Evolutionary conservation across 2,888 invertebrate species (phyloP), one percentile per base, ranked within the genome.

Genomic region (Cryptosula pallasiana): DNA sequence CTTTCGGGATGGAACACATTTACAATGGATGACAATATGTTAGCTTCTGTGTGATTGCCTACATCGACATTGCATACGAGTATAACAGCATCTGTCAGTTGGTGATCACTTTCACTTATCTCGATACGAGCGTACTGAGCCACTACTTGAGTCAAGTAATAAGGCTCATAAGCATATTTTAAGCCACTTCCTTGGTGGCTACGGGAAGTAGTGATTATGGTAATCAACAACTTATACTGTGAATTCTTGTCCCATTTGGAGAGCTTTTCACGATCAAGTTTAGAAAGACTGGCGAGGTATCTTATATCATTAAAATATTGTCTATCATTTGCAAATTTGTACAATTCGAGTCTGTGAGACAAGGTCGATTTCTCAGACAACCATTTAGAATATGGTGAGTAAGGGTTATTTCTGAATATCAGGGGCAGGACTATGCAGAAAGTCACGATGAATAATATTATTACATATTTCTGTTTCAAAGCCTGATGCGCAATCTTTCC

Each of bases 41-140:
- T 1, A 0, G 76, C 76, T 69, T 76, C 76, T 13, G 34, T 45
- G 55, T 76, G 75, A 13, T 1, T 1, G 23, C 74, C 75, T 0
- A 75, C 74, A 16, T 75, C 76, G n/a, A 75, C 75, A 35, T 73
- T 55, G 32, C 63, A 63, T 34, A 63, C 9, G 13, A 63, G 29
- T 2, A 63, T 20, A 3, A 13, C 27, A 9, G 32, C 32, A 32
- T 63, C 63, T 63, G 63, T 63, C 29, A 34, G 13, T 32, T 63
- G 63, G 13, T 13, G 2, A 27, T 16, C 32, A 13, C 29, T 2
- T 34, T 32, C 29, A 29, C 32, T 25, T 13, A 32, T 20, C 27
- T 63, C 32, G 3, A 63, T 32, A 27, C 3, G 16, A 5, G 25
- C 27, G n/a, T 63, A 63, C 32, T 34, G 20, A 32, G 29, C 9